Percentiles rank a stretch among this genome's conserved stretches.
Evolutionary conservation across 1,140 invertebrate genomes (phyloP).

Genomic region (Temnothorax nylanderi): DNA sequence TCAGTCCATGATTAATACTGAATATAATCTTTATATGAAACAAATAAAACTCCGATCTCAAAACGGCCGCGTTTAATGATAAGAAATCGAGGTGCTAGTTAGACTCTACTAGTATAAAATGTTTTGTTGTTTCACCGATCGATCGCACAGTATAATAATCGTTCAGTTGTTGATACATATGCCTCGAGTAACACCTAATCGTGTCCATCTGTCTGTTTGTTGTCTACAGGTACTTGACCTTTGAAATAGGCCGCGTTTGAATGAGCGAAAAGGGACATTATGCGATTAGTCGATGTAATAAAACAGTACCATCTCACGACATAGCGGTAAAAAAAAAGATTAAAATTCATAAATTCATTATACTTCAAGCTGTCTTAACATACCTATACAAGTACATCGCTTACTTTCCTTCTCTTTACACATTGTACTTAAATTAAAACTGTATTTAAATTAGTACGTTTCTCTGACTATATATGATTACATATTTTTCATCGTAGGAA

Average conservation of each 20-base stretch:
- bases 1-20: neutral
- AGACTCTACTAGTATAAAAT: conserved; percentile 54
- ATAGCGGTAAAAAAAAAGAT: neutral
- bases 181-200: neutral
- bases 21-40: neutral
- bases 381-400: neutral
- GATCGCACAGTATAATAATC: conserved; percentile 57
- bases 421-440: conserved; percentile 9
- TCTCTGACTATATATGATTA: neutral
- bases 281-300: conserved; percentile 21
- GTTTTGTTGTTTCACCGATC: conserved; percentile 49
- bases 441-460: conserved; percentile 13
- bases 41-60: conserved; percentile 1
- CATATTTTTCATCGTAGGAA: conserved; percentile 19
- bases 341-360: neutral
- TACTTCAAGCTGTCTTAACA: conserved; percentile 13
- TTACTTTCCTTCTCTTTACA: neutral
- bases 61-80: conserved; percentile 19
- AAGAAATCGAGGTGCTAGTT: conserved; percentile 24
- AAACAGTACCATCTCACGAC: conserved; percentile 4
- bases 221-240: conserved; percentile 34
- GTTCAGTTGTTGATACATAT: conserved; percentile 60
- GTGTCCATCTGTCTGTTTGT: neutral
- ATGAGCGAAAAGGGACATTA: conserved; percentile 38
- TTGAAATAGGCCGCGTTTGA: conserved; percentile 68